Base-by-base conservation (phyloP, 1,140 invertebrate genomes). In the Holcopasites calliopsidis region DNA sequence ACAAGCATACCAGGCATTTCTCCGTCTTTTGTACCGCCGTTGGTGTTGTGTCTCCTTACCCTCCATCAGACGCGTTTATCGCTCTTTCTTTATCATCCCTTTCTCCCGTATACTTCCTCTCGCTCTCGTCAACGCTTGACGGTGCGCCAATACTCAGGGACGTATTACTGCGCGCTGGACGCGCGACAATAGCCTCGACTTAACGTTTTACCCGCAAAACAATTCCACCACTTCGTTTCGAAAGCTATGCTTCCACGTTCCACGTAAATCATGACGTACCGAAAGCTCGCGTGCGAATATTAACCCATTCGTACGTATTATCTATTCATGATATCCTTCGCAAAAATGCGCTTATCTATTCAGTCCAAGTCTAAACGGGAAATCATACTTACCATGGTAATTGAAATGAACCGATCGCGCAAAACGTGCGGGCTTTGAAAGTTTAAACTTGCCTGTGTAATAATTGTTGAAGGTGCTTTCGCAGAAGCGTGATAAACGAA, bases 81-180 rank as follows among this genome's bases (percentile, higher is more conserved):
- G 75, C 64, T 79, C 85, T 81, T 60, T 77, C 78, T 58, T 54
- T 66, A 77, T 72, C 79, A 68, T 76, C 62, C 55, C 26, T 64
- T 66, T 80, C 77, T 64, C 74, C 78, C 65, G 33, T 83, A 68
- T 76, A 66, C 70, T 76, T 52, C 55, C 65, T 58, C 64, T 84
- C 77, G 5, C 73, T 83, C 76, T 50, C 44, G n/a, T 58, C 64
- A 70, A 57, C 44, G 52, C 77, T 74, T 74, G 71, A 74, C 65
- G 73, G 55, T 47, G 28, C 64, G 52, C 44, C 73, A 75, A 75
- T 75, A 75, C 54, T 69, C 73, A 75, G 73, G 73, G 65, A 40
- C 54, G 73, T 75, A 69, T 50, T 26, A 66, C 6, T 1, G 28
- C 1, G 18, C 26, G 7, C 21, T 2, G 21, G n/a, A 23, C 16